phyloP scores from a whole-genome alignment of 2,797 vertebrate genomes.

The Anomalospiza imberbis region DNA sequence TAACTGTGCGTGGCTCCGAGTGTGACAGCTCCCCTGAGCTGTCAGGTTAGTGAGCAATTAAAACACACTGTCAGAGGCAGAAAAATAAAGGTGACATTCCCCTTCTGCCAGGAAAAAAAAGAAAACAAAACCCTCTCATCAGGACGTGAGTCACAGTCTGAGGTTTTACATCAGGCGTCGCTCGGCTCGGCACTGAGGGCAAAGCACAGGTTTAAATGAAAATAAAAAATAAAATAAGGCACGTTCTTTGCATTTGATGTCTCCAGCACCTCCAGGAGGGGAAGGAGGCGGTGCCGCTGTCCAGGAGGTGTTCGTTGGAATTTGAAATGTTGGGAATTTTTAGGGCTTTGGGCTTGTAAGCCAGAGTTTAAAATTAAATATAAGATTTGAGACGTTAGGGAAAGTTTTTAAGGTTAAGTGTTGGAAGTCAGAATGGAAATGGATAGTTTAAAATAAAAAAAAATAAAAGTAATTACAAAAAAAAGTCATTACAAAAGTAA shows the following conservation, averaged over 20 bases:
- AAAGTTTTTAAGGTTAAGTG: no score
- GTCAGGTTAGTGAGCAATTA: not conserved
- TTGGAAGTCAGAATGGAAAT: no score
- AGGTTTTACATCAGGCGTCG: not conserved
- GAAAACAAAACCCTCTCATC: no score
- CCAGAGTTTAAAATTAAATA: no score
- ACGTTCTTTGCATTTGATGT: not conserved
- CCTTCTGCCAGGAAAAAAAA: no score
- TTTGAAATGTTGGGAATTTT: no score
- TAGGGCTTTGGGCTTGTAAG: no score
- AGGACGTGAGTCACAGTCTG: constrained; percentile 8
- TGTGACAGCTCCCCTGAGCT: not conserved
- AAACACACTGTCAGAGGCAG: not conserved
- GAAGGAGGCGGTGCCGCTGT: not conserved
- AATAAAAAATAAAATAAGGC: not conserved
- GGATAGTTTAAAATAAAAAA: no score
- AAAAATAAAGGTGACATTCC: constrained; percentile 49
- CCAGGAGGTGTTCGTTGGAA: not conserved
- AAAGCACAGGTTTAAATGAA: not conserved
- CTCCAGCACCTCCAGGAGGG: not conserved
- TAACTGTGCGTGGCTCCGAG: not conserved
- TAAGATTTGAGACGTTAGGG: no score
- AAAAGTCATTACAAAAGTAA: no score
- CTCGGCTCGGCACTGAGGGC: not conserved
- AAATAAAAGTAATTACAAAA: no score